A percentile compares a stretch with the other conserved stretches of the same genome.
These are phyloP conservation scores for Sebastiscus albofasciatus DNA, from an alignment of 2,797 vertebrate genomes.

Conservation along the genomic window DNA sequence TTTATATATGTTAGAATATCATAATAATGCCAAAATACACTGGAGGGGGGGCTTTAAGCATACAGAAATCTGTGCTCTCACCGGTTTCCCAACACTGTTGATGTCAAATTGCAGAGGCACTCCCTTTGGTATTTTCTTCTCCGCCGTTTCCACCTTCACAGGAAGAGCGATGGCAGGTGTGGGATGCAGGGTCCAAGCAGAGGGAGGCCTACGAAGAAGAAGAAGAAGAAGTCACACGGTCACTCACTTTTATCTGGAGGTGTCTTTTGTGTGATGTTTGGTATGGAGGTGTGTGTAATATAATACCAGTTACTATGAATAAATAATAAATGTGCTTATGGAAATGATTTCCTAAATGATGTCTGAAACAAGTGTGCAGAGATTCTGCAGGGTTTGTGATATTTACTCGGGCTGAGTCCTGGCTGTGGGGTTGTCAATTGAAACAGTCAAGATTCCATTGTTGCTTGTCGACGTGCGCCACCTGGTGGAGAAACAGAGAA, in stretches of 20 bases:
- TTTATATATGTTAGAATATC: too few species aligned
- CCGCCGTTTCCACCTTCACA: conserved; percentile 82
- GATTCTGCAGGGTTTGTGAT: not conserved
- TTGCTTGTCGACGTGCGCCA: conserved; percentile 89
- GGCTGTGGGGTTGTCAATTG: conserved; percentile 93
- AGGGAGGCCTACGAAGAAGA: conserved; percentile 71
- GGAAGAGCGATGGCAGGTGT: conserved; percentile 76
- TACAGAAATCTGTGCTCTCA: conserved; percentile 55
- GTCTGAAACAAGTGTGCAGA: not conserved
- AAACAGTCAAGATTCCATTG: conserved; percentile 92
- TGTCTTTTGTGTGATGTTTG: not conserved
- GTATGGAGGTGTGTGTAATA: not conserved
- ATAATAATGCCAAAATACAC: too few species aligned
- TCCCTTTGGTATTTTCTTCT: conserved; percentile 93
- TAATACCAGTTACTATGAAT: not conserved
- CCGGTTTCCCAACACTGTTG: conserved; percentile 97
- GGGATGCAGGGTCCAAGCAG: conserved; percentile 88
- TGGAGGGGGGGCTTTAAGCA: too few species aligned
- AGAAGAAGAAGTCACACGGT: not conserved
- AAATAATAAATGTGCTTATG: not conserved
- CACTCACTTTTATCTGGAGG: not conserved
- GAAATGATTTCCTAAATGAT: not conserved
- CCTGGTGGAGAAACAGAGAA: conserved; percentile 78
- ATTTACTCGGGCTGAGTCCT: conserved; percentile 88
- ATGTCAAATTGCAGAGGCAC: conserved; percentile 96